Conservation (phyloP, 23 tunicate genomes). For the Botrylloides violaceus region DNA sequence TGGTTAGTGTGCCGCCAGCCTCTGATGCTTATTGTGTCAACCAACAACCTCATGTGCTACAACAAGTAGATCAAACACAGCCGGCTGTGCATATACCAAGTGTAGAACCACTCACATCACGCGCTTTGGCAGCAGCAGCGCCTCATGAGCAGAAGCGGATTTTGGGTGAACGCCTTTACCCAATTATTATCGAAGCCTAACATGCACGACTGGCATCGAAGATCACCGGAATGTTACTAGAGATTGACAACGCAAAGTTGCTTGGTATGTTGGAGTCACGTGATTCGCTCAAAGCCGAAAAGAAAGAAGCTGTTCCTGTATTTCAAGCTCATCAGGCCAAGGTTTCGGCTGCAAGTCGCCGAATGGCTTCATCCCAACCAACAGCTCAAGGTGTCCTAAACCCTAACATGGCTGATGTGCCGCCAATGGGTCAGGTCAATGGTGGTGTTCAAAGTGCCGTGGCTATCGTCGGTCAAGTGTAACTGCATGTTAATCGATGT, state of each 20-base stretch:
- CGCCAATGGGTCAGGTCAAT: conserved; percentile 5
- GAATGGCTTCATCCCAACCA: background rate
- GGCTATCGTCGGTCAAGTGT: conserved; percentile 47
- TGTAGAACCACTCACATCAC: conserved; percentile 82
- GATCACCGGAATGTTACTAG: conserved; percentile 98
- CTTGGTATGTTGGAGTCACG: conserved; percentile 88
- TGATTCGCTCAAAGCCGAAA: conserved; percentile 79
- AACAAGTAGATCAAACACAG: conserved; percentile 29
- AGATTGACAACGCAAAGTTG: conserved; percentile 92
- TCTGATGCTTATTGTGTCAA: conserved; percentile 33
- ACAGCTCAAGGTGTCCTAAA: conserved; percentile 19
- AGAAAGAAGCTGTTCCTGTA: conserved; percentile 93
- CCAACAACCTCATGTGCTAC: conserved; percentile 43
- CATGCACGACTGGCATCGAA: conserved; percentile 84
- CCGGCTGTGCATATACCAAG: conserved; percentile 79
- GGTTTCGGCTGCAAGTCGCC: conserved; percentile 7
- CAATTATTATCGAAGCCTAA: conserved; percentile 51
- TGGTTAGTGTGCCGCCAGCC: no score
- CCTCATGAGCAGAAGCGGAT: conserved; percentile 98
- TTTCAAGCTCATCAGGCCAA: conserved; percentile 69
- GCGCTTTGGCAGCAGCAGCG: conserved; percentile 83
- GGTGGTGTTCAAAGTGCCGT: conserved; percentile 33
- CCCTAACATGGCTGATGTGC: background rate
- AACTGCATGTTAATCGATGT: no score
- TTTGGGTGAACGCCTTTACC: conserved; percentile 65